A percentile compares a stretch with the other conserved stretches of the same genome.
phyloP scores from a whole-genome alignment of 1,140 invertebrate genomes.

The Heterodera carotae region DNA sequence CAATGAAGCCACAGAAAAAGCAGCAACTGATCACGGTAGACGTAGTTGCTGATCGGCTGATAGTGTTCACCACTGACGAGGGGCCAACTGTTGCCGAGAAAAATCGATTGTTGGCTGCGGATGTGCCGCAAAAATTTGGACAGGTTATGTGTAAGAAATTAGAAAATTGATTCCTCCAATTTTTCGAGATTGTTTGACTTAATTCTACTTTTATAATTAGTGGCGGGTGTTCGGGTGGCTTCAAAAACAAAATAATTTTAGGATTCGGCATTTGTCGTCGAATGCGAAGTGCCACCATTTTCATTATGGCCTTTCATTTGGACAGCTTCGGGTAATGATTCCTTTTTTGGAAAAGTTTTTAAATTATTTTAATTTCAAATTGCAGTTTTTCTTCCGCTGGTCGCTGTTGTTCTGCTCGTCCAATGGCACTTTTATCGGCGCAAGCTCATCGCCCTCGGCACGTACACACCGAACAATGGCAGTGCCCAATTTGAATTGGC shows the following conservation, averaged over 20 bases:
- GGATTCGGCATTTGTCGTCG: not conserved
- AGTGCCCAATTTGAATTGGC: slow-evolving; percentile 12
- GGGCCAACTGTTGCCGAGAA: slow-evolving; percentile 12
- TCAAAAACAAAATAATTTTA: no score
- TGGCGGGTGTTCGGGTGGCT: no score
- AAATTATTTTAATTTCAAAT: not conserved
- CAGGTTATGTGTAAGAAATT: not conserved
- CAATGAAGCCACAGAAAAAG: no score
- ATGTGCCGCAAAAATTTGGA: not conserved
- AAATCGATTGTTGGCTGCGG: slow-evolving; percentile 4
- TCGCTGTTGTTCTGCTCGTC: slow-evolving; percentile 1
- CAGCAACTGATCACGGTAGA: slow-evolving; percentile 22
- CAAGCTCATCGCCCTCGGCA: slow-evolving; percentile 10
- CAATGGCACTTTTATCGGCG: slow-evolving; percentile 20
- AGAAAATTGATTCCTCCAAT: no score
- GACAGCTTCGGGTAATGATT: not conserved
- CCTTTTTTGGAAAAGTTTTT: no score
- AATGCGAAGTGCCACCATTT: slow-evolving; percentile 9
- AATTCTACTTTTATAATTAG: no score
- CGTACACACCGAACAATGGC: slow-evolving; percentile 15
- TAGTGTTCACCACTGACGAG: slow-evolving; percentile 28
- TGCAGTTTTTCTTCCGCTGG: slow-evolving; percentile 4
- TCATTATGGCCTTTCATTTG: slow-evolving; percentile 7
- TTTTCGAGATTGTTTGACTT: no score
- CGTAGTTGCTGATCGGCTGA: slow-evolving; percentile 18